These are phyloP conservation scores for Augochlorella aurata DNA, from an alignment of 2,888 invertebrate species.

Conservation along the genomic window DNA sequence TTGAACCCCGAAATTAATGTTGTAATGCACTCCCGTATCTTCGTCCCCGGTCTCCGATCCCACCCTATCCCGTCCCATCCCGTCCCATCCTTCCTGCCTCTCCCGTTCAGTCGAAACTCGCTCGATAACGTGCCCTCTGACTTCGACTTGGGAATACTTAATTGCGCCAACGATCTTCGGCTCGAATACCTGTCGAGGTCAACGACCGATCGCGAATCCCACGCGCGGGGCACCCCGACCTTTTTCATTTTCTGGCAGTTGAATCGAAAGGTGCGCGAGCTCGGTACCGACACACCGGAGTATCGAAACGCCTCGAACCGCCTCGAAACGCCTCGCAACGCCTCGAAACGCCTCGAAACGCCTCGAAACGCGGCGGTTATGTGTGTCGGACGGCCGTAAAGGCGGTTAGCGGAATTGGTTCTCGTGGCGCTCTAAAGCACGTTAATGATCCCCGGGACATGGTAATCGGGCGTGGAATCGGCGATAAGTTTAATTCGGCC, in stretches of 20 bases:
- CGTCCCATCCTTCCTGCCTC: neutral
- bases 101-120: constrained; percentile 48
- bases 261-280: neutral
- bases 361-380: neutral
- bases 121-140: constrained; percentile 58
- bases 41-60: constrained; percentile 28
- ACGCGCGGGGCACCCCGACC: constrained; percentile 26
- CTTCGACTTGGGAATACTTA: constrained; percentile 59
- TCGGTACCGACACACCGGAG: neutral
- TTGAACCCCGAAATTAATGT: constrained; percentile 75
- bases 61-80: constrained; percentile 40
- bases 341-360: neutral
- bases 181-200: constrained; percentile 53
- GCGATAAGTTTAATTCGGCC: constrained; percentile 41
- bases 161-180: constrained; percentile 55
- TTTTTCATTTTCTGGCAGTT: neutral
- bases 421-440: constrained; percentile 17
- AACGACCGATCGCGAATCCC: constrained; percentile 55
- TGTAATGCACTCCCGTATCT: constrained; percentile 63
- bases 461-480: constrained; percentile 39
- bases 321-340: neutral
- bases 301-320: neutral
- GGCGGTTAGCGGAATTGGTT: constrained; percentile 18
- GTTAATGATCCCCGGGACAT: neutral
- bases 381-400: constrained; percentile 15